Evolutionary conservation across 2,797 vertebrate species (phyloP).

Genomic region (Paramormyrops hopkinsi): DNA sequence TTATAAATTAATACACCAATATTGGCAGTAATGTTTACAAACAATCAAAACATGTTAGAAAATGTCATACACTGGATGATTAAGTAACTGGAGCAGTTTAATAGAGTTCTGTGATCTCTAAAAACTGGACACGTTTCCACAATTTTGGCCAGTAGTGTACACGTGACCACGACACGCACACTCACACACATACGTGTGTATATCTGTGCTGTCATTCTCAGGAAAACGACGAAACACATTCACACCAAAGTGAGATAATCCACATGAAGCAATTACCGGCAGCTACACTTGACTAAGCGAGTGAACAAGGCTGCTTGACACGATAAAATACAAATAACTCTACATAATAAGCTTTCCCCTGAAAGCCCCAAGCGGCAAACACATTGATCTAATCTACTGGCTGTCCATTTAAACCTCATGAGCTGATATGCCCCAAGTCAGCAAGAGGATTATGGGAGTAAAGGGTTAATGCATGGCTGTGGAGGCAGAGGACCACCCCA

Average conservation of each 20-base stretch:
- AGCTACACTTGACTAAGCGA: background rate
- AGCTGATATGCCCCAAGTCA: background rate
- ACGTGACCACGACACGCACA: background rate
- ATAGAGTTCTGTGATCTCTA: background rate
- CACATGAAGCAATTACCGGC: background rate
- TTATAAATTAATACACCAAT: background rate
- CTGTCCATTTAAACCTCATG: background rate
- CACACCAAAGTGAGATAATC: background rate
- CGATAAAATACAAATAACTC: background rate
- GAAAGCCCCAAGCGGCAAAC: background rate
- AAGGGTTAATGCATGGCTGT: background rate
- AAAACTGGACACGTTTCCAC: background rate
- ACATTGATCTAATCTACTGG: background rate
- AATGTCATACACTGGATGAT: background rate
- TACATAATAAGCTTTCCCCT: background rate
- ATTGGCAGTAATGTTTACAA: background rate
- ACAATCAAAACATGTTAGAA: background rate
- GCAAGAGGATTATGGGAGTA: background rate
- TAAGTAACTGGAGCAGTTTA: background rate
- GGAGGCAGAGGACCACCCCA: background rate
- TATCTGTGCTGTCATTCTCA: background rate
- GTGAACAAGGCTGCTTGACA: background rate
- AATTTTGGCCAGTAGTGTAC: background rate
- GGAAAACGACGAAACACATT: background rate
- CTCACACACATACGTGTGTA: background rate